A percentile compares a stretch with the other conserved stretches of the same genome.
Evolutionary conservation across 2,888 invertebrate genomes (phyloP).

Genomic region (Isotomurus palustris): DNA sequence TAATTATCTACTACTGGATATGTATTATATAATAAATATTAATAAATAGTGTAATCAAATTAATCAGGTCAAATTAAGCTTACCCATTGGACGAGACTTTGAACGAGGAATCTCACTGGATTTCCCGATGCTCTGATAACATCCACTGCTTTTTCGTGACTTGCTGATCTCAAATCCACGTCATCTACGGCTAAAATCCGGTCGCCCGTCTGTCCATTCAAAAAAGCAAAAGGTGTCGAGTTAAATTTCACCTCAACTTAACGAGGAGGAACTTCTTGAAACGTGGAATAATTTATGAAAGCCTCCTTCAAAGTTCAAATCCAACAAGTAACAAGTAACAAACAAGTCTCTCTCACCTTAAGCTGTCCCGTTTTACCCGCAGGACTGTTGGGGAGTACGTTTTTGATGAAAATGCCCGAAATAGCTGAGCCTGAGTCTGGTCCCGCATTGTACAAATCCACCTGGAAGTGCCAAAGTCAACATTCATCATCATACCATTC

Average conservation of each 20-base stretch:
- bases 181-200: slow-evolving; percentile 88
- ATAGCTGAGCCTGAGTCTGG: slow-evolving; percentile 67
- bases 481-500: no score
- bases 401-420: slow-evolving; percentile 96
- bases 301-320: not conserved
- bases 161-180: slow-evolving; percentile 79
- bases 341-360: slow-evolving; percentile 58
- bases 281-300: not conserved
- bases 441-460: slow-evolving; percentile 66
- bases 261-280: not conserved
- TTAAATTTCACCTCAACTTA: not conserved
- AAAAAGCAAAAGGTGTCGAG: not conserved
- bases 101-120: slow-evolving; percentile 84
- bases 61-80: no score
- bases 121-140: slow-evolving; percentile 86
- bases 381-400: slow-evolving; percentile 85
- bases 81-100: slow-evolving; percentile 72
- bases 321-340: slow-evolving; percentile 2
- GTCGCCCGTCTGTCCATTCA: slow-evolving; percentile 69
- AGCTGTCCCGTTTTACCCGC: slow-evolving; percentile 84
- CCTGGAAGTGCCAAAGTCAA: slow-evolving; percentile 52
- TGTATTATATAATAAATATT: no score
- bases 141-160: slow-evolving; percentile 90
- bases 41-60: no score
- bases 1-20: no score